phyloP scores from a whole-genome alignment of 1,140 invertebrate genomes.

The Neodiprion lecontei region DNA sequence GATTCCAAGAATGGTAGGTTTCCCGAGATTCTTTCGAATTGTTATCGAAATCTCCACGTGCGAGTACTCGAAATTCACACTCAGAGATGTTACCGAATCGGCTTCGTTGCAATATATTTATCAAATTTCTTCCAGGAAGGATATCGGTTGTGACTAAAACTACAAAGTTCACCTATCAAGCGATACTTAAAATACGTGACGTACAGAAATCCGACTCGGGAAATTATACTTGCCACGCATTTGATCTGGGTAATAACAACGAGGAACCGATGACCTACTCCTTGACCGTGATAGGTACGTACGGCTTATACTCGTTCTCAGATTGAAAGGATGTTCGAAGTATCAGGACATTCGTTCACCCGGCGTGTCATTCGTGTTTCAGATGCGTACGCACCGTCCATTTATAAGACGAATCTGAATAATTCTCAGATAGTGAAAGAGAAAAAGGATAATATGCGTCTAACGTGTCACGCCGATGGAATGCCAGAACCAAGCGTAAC shows the following conservation, averaged over 20 bases:
- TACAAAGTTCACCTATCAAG: conserved; percentile 42
- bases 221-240: conserved; percentile 43
- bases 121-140: conserved; percentile 34
- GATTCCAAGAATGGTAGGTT: conserved; percentile 30
- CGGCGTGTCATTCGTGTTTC: conserved; percentile 16
- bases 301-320: conserved; percentile 12
- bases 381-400: conserved; percentile 42
- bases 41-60: conserved; percentile 23
- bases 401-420: conserved; percentile 8
- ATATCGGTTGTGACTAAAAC: conserved; percentile 22
- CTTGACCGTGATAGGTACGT: conserved; percentile 40
- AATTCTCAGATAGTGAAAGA: too few relatives aligned
- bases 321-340: conserved; percentile 8
- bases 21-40: conserved; percentile 20
- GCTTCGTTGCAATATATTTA: conserved; percentile 4
- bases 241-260: conserved; percentile 24
- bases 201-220: conserved; percentile 36
- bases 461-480: conserved; percentile 46
- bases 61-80: neutral
- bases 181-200: conserved; percentile 39
- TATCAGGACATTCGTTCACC: conserved; percentile 19
- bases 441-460: conserved; percentile 18
- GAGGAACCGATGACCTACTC: conserved; percentile 28
- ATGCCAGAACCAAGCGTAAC: conserved; percentile 47
- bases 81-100: conserved; percentile 10